phyloP scores from a whole-genome alignment of 2,888 invertebrate genomes.

The Coenonympha glycerion region DNA sequence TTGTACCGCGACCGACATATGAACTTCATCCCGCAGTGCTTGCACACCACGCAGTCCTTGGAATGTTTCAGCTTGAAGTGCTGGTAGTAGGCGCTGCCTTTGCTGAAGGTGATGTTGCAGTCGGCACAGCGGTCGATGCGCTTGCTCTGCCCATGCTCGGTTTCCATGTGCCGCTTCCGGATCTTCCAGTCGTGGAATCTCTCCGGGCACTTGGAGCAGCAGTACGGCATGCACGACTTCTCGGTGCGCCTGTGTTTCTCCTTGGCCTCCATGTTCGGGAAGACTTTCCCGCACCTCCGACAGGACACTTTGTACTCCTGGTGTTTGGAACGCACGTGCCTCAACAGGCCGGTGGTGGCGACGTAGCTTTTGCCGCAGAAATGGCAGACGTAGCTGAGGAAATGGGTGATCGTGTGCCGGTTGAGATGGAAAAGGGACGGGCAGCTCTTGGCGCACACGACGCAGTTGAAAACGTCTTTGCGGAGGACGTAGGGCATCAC shows the following conservation, averaged over 20 bases:
- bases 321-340: slow-evolving; percentile 58
- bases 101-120: slow-evolving; percentile 52
- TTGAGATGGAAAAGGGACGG: slow-evolving; percentile 59
- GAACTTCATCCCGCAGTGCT: slow-evolving; percentile 62
- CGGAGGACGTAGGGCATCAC: slow-evolving; percentile 59
- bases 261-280: slow-evolving; percentile 63
- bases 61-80: slow-evolving; percentile 62
- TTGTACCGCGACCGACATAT: slow-evolving; percentile 52
- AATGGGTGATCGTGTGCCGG: slow-evolving; percentile 62
- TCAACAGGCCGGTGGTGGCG: slow-evolving; percentile 52
- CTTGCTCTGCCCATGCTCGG: slow-evolving; percentile 49
- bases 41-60: slow-evolving; percentile 54
- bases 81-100: slow-evolving; percentile 54
- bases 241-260: slow-evolving; percentile 54
- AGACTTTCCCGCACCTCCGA: slow-evolving; percentile 53
- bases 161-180: slow-evolving; percentile 57
- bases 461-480: slow-evolving; percentile 50
- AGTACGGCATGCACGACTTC: slow-evolving; percentile 62
- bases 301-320: slow-evolving; percentile 58
- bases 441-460: slow-evolving; percentile 53
- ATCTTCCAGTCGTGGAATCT: slow-evolving; percentile 56
- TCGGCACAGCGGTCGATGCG: slow-evolving; percentile 50
- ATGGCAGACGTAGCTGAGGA: slow-evolving; percentile 59
- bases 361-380: slow-evolving; percentile 63
- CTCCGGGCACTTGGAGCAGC: slow-evolving; percentile 57